Conservation (phyloP, 2,113 vertebrate genomes). For the Siniperca knerii region DNA sequence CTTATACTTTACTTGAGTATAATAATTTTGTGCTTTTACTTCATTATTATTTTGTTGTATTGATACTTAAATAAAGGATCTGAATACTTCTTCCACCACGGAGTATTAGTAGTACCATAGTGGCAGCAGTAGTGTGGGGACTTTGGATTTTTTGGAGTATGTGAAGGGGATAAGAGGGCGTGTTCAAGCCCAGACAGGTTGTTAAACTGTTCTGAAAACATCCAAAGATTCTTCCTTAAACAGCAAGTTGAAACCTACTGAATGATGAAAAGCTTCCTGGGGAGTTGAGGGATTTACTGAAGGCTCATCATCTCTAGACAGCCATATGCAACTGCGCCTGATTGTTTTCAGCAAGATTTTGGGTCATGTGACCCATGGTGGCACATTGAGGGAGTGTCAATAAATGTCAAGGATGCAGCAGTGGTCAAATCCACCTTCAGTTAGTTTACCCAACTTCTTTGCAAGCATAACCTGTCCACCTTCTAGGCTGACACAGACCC, state of each 20-base stretch:
- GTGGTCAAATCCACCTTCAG: neutral
- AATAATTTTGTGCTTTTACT: too few species aligned
- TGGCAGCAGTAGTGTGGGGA: neutral
- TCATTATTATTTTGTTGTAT: too few species aligned
- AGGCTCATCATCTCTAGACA: neutral
- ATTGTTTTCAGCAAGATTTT: neutral
- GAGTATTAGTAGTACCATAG: too few species aligned
- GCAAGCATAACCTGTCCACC: neutral
- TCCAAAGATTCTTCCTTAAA: neutral
- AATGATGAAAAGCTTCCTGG: slow-evolving; percentile 4
- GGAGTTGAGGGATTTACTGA: neutral
- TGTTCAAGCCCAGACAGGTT: neutral
- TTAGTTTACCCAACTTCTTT: neutral
- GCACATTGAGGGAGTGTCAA: too few species aligned
- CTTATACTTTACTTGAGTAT: too few species aligned
- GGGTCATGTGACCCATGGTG: neutral
- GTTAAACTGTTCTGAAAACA: neutral
- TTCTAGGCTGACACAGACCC: neutral
- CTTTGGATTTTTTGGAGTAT: neutral
- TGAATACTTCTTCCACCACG: too few species aligned
- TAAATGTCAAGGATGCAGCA: slow-evolving; percentile 1
- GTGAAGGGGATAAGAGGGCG: too few species aligned
- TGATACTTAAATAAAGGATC: too few species aligned
- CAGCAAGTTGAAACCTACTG: neutral
- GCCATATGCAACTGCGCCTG: neutral